Conservation (phyloP, 92 coral and sea anemone genomes). For the Anthopleura xanthogrammica region DNA sequence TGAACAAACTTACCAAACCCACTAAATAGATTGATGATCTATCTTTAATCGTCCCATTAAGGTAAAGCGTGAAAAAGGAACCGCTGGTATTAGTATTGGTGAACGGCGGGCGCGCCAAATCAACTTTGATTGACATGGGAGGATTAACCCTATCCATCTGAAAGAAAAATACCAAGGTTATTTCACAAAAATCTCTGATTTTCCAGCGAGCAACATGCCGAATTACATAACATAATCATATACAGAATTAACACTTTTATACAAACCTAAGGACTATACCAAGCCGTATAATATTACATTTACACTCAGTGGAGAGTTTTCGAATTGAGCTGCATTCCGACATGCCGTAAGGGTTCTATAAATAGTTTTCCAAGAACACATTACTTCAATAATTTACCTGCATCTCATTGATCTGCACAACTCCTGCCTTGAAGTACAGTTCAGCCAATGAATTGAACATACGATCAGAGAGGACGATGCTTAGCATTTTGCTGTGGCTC, state of each 20-base stretch:
- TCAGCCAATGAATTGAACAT: slow-evolving; percentile 13
- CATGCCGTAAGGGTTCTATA: too few relatives aligned
- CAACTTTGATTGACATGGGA: neutral
- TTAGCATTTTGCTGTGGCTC: slow-evolving; percentile 11
- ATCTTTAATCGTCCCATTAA: neutral
- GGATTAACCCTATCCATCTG: neutral
- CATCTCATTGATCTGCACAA: neutral
- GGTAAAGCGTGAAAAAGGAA: neutral
- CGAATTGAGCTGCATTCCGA: too few relatives aligned
- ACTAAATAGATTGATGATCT: neutral
- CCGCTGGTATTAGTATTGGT: neutral
- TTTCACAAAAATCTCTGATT: neutral
- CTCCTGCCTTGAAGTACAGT: neutral
- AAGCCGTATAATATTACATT: too few relatives aligned
- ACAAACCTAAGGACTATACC: too few relatives aligned
- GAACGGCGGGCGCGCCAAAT: neutral
- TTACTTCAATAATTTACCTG: neutral
- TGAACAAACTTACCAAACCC: neutral
- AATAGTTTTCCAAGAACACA: too few relatives aligned
- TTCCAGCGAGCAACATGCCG: too few relatives aligned
- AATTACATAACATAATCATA: too few relatives aligned
- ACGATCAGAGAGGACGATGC: slow-evolving; percentile 22
- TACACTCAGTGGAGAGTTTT: too few relatives aligned
- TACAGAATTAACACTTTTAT: too few relatives aligned
- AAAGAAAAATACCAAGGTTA: neutral